Conservation (phyloP, 2,113 vertebrate species). For the Lepus timidus region DNA sequence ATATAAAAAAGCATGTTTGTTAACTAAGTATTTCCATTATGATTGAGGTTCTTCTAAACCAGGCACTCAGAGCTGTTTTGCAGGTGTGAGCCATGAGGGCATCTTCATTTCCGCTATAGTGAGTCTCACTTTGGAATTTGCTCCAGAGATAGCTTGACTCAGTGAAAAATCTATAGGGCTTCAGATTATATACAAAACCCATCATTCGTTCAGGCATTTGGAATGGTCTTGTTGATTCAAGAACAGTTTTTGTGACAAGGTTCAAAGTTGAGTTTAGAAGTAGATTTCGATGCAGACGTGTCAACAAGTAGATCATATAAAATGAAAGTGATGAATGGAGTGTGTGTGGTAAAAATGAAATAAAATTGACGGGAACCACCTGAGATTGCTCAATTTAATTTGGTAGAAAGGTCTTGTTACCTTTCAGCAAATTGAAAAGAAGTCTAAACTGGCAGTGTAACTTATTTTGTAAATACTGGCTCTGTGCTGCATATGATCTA, state of each 20-base stretch:
- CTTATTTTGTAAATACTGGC: constrained; percentile 64
- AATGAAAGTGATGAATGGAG: constrained; percentile 70
- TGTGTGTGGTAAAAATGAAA: constrained; percentile 61
- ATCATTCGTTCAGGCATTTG: constrained; percentile 65
- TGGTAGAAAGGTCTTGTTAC: constrained; percentile 51
- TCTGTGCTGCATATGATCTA: neutral
- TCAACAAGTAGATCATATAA: constrained; percentile 77
- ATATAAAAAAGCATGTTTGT: constrained; percentile 38
- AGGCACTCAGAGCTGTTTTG: constrained; percentile 22
- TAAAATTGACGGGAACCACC: constrained; percentile 49
- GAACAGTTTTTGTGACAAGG: constrained; percentile 64
- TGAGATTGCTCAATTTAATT: constrained; percentile 66
- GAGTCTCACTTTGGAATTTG: constrained; percentile 57
- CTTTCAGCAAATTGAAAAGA: constrained; percentile 60
- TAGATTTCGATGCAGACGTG: constrained; percentile 67
- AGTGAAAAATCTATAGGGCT: constrained; percentile 64
- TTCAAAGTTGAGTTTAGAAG: constrained; percentile 73
- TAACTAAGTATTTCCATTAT: constrained; percentile 2
- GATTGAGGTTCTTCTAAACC: neutral
- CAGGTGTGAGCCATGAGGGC: constrained; percentile 38
- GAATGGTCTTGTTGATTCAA: constrained; percentile 73
- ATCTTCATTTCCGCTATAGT: constrained; percentile 18
- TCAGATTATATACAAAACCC: constrained; percentile 72
- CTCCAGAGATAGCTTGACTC: constrained; percentile 48
- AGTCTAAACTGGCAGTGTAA: constrained; percentile 38